Evolutionary conservation across 2,888 invertebrate species (phyloP).

Genomic region (Sinelater perroti): DNA sequence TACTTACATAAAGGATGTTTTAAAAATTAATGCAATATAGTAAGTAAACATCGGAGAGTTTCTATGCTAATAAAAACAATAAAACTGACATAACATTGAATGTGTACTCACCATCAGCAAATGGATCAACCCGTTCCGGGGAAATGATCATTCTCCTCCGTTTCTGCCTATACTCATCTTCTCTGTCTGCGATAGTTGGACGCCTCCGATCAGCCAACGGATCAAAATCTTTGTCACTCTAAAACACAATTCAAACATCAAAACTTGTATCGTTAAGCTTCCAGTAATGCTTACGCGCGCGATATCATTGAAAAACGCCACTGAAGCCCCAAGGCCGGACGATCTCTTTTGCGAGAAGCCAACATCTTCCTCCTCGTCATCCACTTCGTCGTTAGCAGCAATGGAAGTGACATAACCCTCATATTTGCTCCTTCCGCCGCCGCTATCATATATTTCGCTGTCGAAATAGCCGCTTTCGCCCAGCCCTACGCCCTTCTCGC

Average conservation of each 20-base stretch:
- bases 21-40: too few species aligned
- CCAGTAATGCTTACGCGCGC: constrained; percentile 78
- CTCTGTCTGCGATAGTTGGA: constrained; percentile 93
- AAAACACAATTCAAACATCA: not conserved
- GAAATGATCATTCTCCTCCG: constrained; percentile 93
- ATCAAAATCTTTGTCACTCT: constrained; percentile 87
- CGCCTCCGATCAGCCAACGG: constrained; percentile 92
- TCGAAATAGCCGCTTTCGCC: constrained; percentile 89
- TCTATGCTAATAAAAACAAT: not conserved
- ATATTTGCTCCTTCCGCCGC: constrained; percentile 77
- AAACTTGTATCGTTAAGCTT: too few species aligned
- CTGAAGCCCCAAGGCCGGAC: constrained; percentile 79
- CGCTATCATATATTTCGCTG: constrained; percentile 90
- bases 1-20: constrained; percentile 16
- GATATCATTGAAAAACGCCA: constrained; percentile 88
- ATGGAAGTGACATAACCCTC: constrained; percentile 97
- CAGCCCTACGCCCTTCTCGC: constrained; percentile 82
- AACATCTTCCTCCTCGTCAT: constrained; percentile 90
- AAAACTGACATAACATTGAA: not conserved
- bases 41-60: too few species aligned
- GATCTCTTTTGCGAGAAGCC: constrained; percentile 77
- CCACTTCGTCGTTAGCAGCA: constrained; percentile 94
- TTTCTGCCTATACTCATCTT: constrained; percentile 95
- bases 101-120: constrained; percentile 88
- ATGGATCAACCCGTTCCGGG: constrained; percentile 96